Base-by-base conservation (phyloP, 2,113 vertebrate genomes). In the Addax nasomaculatus region DNA sequence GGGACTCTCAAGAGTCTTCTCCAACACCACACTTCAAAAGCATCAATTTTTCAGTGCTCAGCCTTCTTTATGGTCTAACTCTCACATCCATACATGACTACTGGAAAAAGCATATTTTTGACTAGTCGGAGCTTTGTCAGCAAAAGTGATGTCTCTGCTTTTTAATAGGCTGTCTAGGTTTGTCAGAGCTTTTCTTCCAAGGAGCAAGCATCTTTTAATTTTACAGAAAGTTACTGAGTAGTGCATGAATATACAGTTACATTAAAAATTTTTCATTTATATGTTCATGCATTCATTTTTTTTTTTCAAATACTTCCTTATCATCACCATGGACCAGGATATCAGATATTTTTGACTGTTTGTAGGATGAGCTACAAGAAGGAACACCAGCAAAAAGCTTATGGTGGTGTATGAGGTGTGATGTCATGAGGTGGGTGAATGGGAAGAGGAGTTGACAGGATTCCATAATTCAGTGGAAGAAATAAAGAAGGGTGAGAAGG, bases 361-460 rank as follows among this genome's bases (percentile, higher is more conserved):
- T 78, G 55, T 21, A 87, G 39, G 45, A 92, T 92, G 49, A 78
- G 45, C 27, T 47, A 23, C 17, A 94, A 78, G 25, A 83, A 70
- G 36, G 9, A 89, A 83, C 49, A 29, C 15, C 33, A 53, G 19
- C 15, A 85, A 79, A 84, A 90, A 64, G 39, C 39, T 39, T 57
- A 25, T 14, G 4, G 4, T 16, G 55, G 45, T 51, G 7, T 5
- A 15, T 16, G 21, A 39, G 84, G 25, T 78, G 6, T 70, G 80
- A 45, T 45, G 2, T 30, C 17, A 10, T 90, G 51, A 45, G 43
- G 29, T 57, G 67, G 36, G 45, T 89, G 27, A 73, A 39, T 57
- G 23, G 19, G 27, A 64, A 39, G 47, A 76, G 47, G 19, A 88
- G 25, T 14, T 25, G 30, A n/a, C 39, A 78, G 30, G 16, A 57